These are phyloP conservation scores for Bugula neritina DNA, from an alignment of 2,888 invertebrate genomes.

Conservation along the genomic window DNA sequence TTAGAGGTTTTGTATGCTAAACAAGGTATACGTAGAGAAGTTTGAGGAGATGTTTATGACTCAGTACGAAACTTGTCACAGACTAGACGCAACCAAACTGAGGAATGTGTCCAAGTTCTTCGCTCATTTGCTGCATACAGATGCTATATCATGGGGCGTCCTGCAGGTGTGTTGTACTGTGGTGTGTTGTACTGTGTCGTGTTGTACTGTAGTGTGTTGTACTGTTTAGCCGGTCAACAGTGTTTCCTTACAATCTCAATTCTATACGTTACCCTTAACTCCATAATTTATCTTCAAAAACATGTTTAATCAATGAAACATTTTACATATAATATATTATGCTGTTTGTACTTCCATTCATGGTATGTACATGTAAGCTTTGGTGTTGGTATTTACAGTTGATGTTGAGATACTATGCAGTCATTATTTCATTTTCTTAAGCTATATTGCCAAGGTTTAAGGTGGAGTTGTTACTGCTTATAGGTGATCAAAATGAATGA, in stretches of 20 bases:
- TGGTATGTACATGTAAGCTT: too few relatives aligned
- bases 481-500: conserved; percentile 85
- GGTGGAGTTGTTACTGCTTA: too few relatives aligned
- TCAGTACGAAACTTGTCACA: conserved; percentile 83
- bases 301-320: too few relatives aligned
- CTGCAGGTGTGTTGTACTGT: not conserved
- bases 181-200: not conserved
- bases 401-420: too few relatives aligned
- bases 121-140: conserved; percentile 88
- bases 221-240: not conserved
- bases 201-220: not conserved
- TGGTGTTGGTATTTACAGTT: too few relatives aligned
- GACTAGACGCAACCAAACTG: conserved; percentile 88
- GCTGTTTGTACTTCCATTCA: too few relatives aligned
- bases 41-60: conserved; percentile 92
- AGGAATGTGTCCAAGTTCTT: conserved; percentile 95
- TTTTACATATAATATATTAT: too few relatives aligned
- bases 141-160: conserved; percentile 86
- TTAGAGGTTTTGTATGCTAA: conserved; percentile 84
- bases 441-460: too few relatives aligned
- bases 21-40: conserved; percentile 82
- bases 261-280: too few relatives aligned
- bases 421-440: too few relatives aligned
- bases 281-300: too few relatives aligned
- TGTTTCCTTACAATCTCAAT: too few relatives aligned